Evolutionary conservation across 1,140 invertebrate genomes (phyloP), one percentile per base, ranked within the genome.

Genomic region (Pygmarrhopalites habei): DNA sequence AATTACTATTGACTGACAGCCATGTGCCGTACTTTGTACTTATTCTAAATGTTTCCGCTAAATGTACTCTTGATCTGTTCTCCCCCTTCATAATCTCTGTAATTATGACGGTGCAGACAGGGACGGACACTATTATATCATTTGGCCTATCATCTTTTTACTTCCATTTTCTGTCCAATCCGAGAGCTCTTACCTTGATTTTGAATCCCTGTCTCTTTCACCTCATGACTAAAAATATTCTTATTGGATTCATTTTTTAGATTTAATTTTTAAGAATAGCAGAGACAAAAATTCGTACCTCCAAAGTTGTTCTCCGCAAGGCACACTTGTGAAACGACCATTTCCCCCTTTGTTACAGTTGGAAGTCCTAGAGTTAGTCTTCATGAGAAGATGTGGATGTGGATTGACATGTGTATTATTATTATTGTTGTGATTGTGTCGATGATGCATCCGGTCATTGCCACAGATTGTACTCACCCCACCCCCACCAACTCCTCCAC

Each of bases 291-390:
- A 60, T 3, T 5, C 32, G 46, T 57, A 63, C 61, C 35, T 63
- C 53, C 52, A 63, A 43, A 63, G 35, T 39, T 63, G 61, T 15
- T 63, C 61, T 7, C 52, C 53, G 32, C 55, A 63, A 43, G 58
- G 58, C 5, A 62, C 30, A 12, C 49, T 41, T 10, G 61, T 25
- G 21, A 39, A 52, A 3, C 51, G 19, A 41, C 47, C 59, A 17
- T 21, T 25, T 30, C 39, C 41, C 14, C 28, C 41, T 44, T 49
- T 60, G 2, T 5, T 10, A 19, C 10, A 10, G 17, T 25, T 60
- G 44, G 47, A 19, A 46, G 21, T 39, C 39, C 35, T 59, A 2
- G 23, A 41, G 7, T 26, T 43, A n/a, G 58, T 23, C 58, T 29
- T 35, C 25, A 15, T n/a, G 58, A n/a, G 47, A 49, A n/a, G 23